Evolutionary conservation across 2,888 invertebrate species (phyloP).

Genomic region (Fragum sueziense): DNA sequence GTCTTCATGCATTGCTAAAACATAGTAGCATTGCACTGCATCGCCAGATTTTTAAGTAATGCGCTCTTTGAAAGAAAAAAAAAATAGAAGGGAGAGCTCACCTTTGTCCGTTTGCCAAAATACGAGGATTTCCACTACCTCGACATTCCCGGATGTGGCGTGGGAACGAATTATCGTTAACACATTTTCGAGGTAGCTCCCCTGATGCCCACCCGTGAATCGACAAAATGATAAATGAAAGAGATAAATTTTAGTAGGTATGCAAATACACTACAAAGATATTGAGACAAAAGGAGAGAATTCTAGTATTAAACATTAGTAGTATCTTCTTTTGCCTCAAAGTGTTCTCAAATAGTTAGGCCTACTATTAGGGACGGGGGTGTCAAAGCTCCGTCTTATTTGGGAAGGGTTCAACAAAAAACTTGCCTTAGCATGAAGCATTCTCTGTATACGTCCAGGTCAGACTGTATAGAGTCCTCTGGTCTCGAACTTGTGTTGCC

Average conservation of each 20-base stretch:
- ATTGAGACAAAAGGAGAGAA: background rate
- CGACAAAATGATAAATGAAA: too few relatives aligned
- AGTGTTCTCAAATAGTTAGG: background rate
- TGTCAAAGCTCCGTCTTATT: background rate
- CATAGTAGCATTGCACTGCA: too few relatives aligned
- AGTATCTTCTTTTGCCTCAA: background rate
- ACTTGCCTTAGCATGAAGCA: constrained; percentile 34
- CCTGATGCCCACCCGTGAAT: too few relatives aligned
- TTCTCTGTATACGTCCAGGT: constrained; percentile 32
- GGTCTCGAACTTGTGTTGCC: background rate
- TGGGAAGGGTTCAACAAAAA: background rate
- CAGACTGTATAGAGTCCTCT: constrained; percentile 11
- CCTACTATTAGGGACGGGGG: background rate
- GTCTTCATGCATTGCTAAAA: too few relatives aligned
- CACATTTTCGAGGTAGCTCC: too few relatives aligned
- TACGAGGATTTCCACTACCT: too few relatives aligned
- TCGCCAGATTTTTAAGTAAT: too few relatives aligned
- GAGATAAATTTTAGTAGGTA: background rate
- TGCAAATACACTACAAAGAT: background rate
- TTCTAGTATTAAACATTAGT: background rate
- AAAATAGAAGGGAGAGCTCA: too few relatives aligned
- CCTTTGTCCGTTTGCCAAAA: too few relatives aligned
- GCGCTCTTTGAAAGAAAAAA: too few relatives aligned
- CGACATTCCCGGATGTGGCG: too few relatives aligned
- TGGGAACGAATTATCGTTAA: too few relatives aligned